A percentile compares a stretch with the other conserved stretches of the same genome.
These are phyloP conservation scores for Xiphias gladius DNA, from an alignment of 2,113 vertebrate genomes.

Conservation along the genomic window DNA sequence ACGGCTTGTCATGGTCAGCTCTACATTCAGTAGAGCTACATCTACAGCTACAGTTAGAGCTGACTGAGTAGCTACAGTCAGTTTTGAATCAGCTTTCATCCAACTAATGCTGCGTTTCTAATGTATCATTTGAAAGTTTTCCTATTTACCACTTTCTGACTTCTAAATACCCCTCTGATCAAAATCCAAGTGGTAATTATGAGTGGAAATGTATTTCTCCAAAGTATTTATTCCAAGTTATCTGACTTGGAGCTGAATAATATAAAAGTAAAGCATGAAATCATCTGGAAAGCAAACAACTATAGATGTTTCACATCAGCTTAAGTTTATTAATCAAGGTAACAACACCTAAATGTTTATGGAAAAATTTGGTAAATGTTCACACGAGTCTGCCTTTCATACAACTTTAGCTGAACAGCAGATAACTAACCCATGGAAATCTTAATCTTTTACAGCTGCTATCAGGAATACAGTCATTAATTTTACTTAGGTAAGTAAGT, in stretches of 20 bases:
- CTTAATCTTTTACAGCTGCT: not conserved
- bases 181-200: not conserved
- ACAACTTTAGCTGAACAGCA: not conserved
- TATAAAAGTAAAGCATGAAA: too few species aligned
- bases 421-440: not conserved
- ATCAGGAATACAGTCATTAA: not conserved
- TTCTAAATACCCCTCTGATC: too few species aligned
- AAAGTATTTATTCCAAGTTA: not conserved
- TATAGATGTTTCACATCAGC: not conserved
- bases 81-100: too few species aligned
- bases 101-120: too few species aligned
- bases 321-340: not conserved
- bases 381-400: not conserved
- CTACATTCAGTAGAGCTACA: too few species aligned
- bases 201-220: not conserved
- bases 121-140: too few species aligned
- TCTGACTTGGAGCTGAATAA: not conserved
- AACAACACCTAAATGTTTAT: not conserved
- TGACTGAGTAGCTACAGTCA: too few species aligned
- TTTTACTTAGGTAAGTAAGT: not conserved
- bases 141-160: too few species aligned
- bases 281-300: not conserved
- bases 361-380: not conserved
- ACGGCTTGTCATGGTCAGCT: not conserved
- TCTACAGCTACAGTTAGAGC: too few species aligned